phyloP scores from a whole-genome alignment of 2,797 vertebrate genomes.

The Neopelma chrysocephalum region DNA sequence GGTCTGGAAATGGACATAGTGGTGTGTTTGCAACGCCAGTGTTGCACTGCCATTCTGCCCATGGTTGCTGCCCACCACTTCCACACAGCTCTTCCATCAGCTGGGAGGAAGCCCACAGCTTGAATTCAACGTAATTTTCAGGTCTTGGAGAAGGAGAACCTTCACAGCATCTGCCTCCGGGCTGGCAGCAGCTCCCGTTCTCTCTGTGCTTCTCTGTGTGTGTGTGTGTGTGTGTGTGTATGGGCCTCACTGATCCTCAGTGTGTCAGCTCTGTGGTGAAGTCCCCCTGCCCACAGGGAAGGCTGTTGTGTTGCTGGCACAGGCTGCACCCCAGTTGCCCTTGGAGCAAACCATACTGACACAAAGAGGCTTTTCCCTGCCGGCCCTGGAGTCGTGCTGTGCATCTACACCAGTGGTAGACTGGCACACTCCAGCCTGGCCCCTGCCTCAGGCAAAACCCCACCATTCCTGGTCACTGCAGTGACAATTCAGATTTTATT shows the following conservation, averaged over 20 bases:
- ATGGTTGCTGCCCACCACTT: background rate
- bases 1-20: background rate
- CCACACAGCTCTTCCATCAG: fast-evolving
- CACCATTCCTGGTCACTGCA: fast-evolving
- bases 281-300: background rate
- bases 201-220: too few relatives aligned
- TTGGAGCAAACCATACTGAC: background rate
- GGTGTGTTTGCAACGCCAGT: fast-evolving
- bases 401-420: fast-evolving
- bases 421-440: fast-evolving
- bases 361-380: background rate
- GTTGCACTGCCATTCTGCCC: fast-evolving
- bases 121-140: fast-evolving
- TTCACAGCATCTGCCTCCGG: background rate
- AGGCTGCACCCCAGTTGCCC: too few relatives aligned
- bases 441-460: fast-evolving
- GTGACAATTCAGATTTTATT: background rate
- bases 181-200: background rate
- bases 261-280: background rate
- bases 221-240: too few relatives aligned
- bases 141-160: background rate
- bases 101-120: fast-evolving
- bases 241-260: fast-evolving
- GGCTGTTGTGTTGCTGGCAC: background rate
- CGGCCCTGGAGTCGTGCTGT: background rate